Evolutionary conservation across 2,888 invertebrate genomes (phyloP), one percentile per base, ranked within the genome.

Genomic region (Cepaea hortensis): DNA sequence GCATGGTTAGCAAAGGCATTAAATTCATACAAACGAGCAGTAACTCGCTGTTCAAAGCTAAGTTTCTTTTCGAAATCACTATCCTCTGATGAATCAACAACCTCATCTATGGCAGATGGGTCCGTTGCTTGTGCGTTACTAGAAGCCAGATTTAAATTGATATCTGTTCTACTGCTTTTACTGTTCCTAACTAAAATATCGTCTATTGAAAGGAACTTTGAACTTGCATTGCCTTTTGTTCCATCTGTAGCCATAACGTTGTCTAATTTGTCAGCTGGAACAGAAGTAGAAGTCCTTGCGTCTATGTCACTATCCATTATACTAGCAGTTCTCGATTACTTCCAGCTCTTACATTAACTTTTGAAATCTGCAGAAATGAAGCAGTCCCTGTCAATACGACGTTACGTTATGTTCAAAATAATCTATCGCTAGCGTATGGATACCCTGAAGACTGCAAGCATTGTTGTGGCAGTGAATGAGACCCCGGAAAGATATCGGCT

Each of bases 151-250:
- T 65, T 65, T 23, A 81, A 20, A 11, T 68, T 48, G 46, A 46
- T 6, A 65, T 9, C n/a, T 18, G 65, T 46, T 20, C 20, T 81
- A 23, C 11, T 46, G 35, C 68, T 46, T 11, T 6, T 13, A 46
- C n/a, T 72, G 18, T 82, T 62, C 13, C 15, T 55, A 70, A 82
- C 35, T 23, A 82, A 50, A 6, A 82, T 82, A n/a, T 82, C 82
- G 6, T 82, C 70, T 70, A 82, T 82, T 3, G 82, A 82, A 62
- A 82, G 82, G 50, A 82, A 82, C 23, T 72, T 82, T 82, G 55
- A 70, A 48, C 13, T 82, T 55, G 70, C 72, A 55, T 20, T 55
- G 55, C 23, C 72, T n/a, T 20, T 23, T n/a, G 13, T 50, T 20
- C 5, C 18, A 11, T 65, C 65, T 1, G 23, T n/a, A n/a, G n/a